A percentile compares a stretch with the other conserved stretches of the same genome.
These are phyloP conservation scores for Drosophila vallismaia DNA, from an alignment of 2,888 invertebrate genomes.

Conservation along the genomic window DNA sequence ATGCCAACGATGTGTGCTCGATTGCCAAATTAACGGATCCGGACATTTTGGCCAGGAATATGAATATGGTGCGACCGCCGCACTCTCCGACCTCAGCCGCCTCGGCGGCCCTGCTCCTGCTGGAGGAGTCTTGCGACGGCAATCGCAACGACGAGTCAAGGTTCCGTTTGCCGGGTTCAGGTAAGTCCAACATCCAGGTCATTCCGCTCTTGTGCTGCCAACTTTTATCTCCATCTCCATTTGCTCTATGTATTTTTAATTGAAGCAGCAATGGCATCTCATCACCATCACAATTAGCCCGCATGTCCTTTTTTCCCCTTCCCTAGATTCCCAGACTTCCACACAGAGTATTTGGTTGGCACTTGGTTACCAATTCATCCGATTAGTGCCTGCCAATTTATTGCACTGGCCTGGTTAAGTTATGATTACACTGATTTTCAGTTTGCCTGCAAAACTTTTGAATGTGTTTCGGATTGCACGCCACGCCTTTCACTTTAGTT, in stretches of 20 bases:
- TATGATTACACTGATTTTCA: slow-evolving; percentile 52
- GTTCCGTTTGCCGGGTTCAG: slow-evolving; percentile 64
- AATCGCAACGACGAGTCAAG: slow-evolving; percentile 80
- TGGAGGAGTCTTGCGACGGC: slow-evolving; percentile 72
- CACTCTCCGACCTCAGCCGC: slow-evolving; percentile 67
- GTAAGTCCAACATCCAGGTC: slow-evolving; percentile 60
- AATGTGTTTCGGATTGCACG: slow-evolving; percentile 39
- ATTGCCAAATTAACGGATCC: slow-evolving; percentile 78
- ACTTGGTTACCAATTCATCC: slow-evolving; percentile 43
- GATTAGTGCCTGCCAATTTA: slow-evolving; percentile 32
- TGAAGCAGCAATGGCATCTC: slow-evolving; percentile 41
- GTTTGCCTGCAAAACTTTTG: slow-evolving; percentile 40
- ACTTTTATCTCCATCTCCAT: slow-evolving; percentile 44
- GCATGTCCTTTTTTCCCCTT: slow-evolving; percentile 40
- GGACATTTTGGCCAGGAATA: slow-evolving; percentile 16
- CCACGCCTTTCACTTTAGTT: slow-evolving; percentile 27
- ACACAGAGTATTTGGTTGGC: too few relatives aligned
- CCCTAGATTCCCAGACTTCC: not conserved
- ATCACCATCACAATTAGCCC: slow-evolving; percentile 46
- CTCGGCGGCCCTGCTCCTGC: slow-evolving; percentile 61
- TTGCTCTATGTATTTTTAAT: slow-evolving; percentile 66
- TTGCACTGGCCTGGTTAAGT: slow-evolving; percentile 49
- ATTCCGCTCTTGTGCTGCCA: slow-evolving; percentile 3
- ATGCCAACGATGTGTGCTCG: slow-evolving; percentile 81
- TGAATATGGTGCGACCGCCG: slow-evolving; percentile 23